Conservation (phyloP, 1,140 invertebrate genomes). For the Campoletis sonorensis region DNA sequence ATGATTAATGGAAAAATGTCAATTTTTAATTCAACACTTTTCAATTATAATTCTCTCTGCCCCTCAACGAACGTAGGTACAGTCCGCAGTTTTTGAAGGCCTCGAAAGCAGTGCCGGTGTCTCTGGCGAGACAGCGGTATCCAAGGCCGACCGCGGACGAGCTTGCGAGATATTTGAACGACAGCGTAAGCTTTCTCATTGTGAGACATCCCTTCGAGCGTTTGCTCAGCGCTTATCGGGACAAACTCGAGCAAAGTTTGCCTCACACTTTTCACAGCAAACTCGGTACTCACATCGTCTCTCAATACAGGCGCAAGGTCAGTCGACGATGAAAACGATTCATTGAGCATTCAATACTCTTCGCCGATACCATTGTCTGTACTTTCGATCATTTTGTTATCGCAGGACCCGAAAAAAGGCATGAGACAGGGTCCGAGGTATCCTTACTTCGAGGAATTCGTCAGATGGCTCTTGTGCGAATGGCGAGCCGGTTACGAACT, state of each 20-base stretch:
- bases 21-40: too few species aligned
- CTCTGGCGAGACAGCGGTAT: constrained; percentile 86
- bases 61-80: too few species aligned
- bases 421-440: constrained; percentile 78
- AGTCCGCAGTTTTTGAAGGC: constrained; percentile 85
- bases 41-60: too few species aligned
- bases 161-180: constrained; percentile 80
- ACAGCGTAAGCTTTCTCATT: constrained; percentile 88
- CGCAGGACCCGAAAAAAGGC: constrained; percentile 68
- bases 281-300: constrained; percentile 85
- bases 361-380: too few species aligned
- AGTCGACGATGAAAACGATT: constrained; percentile 44
- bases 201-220: constrained; percentile 93
- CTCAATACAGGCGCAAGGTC: constrained; percentile 82
- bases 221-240: constrained; percentile 91
- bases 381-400: neutral
- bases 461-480: constrained; percentile 84
- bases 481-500: constrained; percentile 80
- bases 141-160: constrained; percentile 84
- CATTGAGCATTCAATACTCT: too few species aligned
- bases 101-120: constrained; percentile 86
- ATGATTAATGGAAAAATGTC: too few species aligned
- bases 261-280: constrained; percentile 89
- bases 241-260: constrained; percentile 89
- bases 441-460: constrained; percentile 87